Evolutionary conservation across 2,888 invertebrate species (phyloP).

Genomic region (Zaprionus obscuricornis): DNA sequence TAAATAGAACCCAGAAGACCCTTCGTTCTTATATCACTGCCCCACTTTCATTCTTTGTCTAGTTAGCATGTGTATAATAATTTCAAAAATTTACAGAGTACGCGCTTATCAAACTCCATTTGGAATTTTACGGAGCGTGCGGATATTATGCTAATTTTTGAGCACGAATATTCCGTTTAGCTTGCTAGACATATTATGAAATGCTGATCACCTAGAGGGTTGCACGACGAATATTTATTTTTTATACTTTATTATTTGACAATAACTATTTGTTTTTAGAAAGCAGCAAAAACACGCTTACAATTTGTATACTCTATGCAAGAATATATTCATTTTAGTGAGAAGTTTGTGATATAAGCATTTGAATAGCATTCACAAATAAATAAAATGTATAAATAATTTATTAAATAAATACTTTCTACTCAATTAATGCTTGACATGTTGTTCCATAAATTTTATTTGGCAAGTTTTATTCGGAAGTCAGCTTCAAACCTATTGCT

Average conservation of each 20-base stretch:
- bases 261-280: no score
- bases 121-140: conserved; percentile 67
- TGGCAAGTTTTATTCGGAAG: not conserved
- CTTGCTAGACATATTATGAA: conserved; percentile 14
- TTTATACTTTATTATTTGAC: no score
- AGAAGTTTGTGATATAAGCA: no score
- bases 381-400: no score
- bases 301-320: no score
- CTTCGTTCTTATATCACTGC: not conserved
- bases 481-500: not conserved
- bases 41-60: not conserved
- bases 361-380: no score
- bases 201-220: not conserved
- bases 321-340: no score
- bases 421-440: no score
- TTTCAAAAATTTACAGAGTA: conserved; percentile 46
- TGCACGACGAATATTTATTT: no score
- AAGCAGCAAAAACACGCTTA: no score
- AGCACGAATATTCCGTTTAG: conserved; percentile 48
- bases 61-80: conserved; percentile 44
- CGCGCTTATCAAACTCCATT: conserved; percentile 52
- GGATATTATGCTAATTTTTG: conserved; percentile 66
- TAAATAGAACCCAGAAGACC: conserved; percentile 37
- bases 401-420: no score
- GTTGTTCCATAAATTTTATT: not conserved